Percentiles rank a stretch among this genome's conserved stretches.
These are phyloP conservation scores for Drosophila subobscura DNA, from an alignment of 1,140 invertebrate species.

Conservation along the genomic window DNA sequence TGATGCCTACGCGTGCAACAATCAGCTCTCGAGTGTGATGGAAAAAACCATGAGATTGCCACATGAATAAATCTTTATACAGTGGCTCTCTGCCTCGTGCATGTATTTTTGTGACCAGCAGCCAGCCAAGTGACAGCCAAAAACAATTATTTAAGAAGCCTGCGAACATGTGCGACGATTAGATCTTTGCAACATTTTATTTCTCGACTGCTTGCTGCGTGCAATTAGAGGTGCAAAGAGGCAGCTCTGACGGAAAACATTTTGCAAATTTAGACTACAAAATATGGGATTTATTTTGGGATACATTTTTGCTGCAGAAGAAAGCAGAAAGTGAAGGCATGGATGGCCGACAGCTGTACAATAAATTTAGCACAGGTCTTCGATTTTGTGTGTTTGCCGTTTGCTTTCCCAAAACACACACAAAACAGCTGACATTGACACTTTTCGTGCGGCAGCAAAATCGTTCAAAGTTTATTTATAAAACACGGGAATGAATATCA, in stretches of 20 bases:
- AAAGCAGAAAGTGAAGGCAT: constrained; percentile 12
- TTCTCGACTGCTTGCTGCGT: constrained; percentile 21
- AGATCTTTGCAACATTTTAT: constrained; percentile 10
- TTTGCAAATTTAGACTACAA: constrained; percentile 38
- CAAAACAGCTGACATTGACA: constrained; percentile 77
- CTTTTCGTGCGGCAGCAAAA: constrained; percentile 69
- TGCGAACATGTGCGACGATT: constrained; percentile 31
- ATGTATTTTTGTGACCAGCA: constrained; percentile 2
- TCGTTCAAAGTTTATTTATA: constrained; percentile 78
- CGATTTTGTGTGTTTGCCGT: constrained; percentile 54
- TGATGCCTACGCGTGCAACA: constrained; percentile 22
- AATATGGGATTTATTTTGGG: constrained; percentile 45
- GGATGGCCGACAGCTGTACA: constrained; percentile 63
- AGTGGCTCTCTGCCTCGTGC: constrained; percentile 16
- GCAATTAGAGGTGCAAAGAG: constrained; percentile 67
- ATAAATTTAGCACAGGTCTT: constrained; percentile 78
- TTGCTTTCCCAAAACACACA: constrained; percentile 45
- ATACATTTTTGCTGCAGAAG: constrained; percentile 17
- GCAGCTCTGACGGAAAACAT: constrained; percentile 36
- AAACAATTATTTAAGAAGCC: constrained; percentile 47
- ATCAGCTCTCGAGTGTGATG: constrained; percentile 39
- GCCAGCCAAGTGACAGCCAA: constrained; percentile 24
- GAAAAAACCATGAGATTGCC: constrained; percentile 61
- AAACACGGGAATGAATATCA: constrained; percentile 33
- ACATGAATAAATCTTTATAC: constrained; percentile 45